Conservation (phyloP, 2,113 vertebrate species). For the Campylorhamphus procurvoides region DNA sequence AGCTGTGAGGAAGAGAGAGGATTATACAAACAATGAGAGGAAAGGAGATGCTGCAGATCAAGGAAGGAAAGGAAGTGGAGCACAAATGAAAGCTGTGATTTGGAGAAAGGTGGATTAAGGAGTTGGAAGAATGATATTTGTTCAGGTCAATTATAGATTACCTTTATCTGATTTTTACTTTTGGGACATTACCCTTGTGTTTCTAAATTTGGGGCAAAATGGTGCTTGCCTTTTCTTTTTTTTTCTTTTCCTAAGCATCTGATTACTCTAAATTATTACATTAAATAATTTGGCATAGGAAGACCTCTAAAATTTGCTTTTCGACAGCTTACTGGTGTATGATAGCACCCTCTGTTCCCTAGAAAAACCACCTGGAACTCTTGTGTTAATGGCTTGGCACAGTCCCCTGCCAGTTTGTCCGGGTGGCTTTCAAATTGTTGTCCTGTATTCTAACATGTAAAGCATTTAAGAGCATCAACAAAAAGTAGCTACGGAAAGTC, state of each 20-base stretch:
- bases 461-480: neutral
- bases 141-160: neutral
- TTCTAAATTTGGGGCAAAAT: neutral
- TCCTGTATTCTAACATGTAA: neutral
- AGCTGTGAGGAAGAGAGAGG: neutral
- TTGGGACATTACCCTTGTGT: neutral
- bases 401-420: neutral
- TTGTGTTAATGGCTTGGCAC: neutral
- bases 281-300: neutral
- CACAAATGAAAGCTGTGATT: neutral
- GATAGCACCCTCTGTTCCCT: neutral
- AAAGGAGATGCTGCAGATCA: neutral
- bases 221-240: neutral
- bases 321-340: neutral
- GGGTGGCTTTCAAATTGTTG: neutral
- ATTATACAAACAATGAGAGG: neutral
- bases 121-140: neutral
- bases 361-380: neutral
- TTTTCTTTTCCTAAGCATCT: neutral
- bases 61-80: neutral
- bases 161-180: neutral
- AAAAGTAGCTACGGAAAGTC: neutral
- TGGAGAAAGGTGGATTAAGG: neutral
- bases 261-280: neutral
- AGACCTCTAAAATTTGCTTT: neutral